Conservation (phyloP, 2,113 vertebrate genomes). For the Syngnathus typhle region DNA sequence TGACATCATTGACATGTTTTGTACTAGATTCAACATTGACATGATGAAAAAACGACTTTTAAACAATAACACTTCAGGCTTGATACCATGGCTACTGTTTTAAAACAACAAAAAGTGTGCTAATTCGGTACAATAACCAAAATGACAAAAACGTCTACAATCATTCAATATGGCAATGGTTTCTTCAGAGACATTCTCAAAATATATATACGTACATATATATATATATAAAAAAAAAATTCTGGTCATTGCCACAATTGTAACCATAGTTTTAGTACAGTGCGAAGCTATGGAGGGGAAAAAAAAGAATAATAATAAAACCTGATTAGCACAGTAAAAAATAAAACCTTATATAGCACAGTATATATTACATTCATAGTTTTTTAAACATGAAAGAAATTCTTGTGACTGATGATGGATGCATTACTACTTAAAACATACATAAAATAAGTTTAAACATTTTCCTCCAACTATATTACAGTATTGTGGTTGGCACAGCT, state of each 20-base stretch:
- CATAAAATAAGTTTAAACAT: neutral
- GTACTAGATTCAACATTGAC: conserved; percentile 30
- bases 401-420: neutral
- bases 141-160: neutral
- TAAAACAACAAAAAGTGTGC: neutral
- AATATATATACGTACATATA: no score
- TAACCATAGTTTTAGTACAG: neutral
- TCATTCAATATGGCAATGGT: neutral
- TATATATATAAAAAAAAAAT: neutral
- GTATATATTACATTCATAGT: neutral
- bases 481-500: neutral
- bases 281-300: neutral
- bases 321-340: neutral
- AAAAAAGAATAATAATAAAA: neutral
- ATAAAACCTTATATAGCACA: neutral
- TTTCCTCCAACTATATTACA: neutral
- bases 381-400: neutral
- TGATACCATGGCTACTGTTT: neutral
- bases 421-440: neutral
- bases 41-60: conserved; percentile 19
- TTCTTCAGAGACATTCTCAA: neutral
- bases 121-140: neutral
- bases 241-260: neutral
- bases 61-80: neutral
- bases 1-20: conserved; percentile 46